A percentile compares a stretch with the other conserved stretches of the same genome.
Conservation (phyloP, 2,888 invertebrate species). For the Odontocerum albicorne region DNA sequence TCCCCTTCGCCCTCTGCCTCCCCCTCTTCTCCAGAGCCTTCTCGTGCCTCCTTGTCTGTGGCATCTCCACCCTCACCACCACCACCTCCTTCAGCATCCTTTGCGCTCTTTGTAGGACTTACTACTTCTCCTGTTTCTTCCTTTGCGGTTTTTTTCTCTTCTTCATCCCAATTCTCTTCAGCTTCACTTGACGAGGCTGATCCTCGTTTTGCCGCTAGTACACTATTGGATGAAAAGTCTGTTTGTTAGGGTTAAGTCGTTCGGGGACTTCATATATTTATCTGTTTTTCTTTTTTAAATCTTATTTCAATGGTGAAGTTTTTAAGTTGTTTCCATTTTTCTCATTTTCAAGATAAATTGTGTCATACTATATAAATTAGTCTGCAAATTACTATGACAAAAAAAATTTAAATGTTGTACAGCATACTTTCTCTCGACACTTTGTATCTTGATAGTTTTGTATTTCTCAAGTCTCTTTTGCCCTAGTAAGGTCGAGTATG, state of each 20-base stretch:
- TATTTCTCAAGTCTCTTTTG: no score
- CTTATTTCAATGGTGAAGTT: no score
- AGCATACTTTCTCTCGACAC: no score
- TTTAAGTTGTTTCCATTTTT: no score
- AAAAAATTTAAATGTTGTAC: no score
- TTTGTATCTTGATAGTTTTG: no score
- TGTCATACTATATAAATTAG: no score
- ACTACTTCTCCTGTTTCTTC: constrained; percentile 39
- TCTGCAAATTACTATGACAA: no score
- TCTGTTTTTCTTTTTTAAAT: no score
- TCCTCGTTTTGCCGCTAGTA: constrained; percentile 26
- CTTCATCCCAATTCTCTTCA: constrained; percentile 37
- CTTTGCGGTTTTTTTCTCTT: constrained; percentile 40
- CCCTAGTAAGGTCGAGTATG: no score
- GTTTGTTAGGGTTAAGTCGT: constrained; percentile 9
- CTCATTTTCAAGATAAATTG: no score
- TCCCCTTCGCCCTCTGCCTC: constrained; percentile 43
- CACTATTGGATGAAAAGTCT: constrained; percentile 31
- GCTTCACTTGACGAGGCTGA: constrained; percentile 38
- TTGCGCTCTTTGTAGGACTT: constrained; percentile 42
- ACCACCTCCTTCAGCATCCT: constrained; percentile 37
- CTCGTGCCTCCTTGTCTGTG: constrained; percentile 58
- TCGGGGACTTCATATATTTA: constrained; percentile 3
- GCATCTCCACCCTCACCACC: constrained; percentile 48
- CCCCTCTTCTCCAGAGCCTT: constrained; percentile 49